These are phyloP conservation scores for Epizoanthus fatuus DNA, from an alignment of 92 coral and sea anemone genomes.

Conservation along the genomic window DNA sequence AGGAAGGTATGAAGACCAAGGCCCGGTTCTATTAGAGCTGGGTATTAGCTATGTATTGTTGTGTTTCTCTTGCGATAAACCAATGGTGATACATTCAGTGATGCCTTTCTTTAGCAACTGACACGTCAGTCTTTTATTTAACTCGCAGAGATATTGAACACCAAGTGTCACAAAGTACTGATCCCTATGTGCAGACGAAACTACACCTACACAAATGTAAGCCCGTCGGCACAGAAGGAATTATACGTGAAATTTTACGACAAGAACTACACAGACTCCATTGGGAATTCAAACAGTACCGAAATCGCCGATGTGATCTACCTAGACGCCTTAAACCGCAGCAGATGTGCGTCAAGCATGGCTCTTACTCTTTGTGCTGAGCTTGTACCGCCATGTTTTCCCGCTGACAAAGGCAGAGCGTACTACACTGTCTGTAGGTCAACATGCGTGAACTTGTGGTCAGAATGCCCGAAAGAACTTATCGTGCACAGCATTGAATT, in stretches of 20 bases:
- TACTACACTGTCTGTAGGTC: constrained; percentile 13
- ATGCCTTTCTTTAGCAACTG: background rate
- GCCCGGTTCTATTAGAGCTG: no score
- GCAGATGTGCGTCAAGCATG: background rate
- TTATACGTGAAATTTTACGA: background rate
- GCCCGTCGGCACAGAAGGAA: background rate
- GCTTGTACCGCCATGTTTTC: constrained; percentile 28
- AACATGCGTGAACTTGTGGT: constrained; percentile 1
- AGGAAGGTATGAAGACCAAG: no score
- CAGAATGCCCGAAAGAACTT: background rate
- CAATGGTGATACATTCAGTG: background rate
- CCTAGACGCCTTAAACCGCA: background rate
- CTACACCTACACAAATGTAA: background rate
- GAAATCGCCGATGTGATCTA: background rate
- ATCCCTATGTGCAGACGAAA: constrained; percentile 22
- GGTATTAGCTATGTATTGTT: background rate
- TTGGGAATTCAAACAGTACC: no score
- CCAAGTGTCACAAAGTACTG: constrained; percentile 17
- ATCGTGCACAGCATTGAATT: background rate
- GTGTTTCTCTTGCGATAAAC: background rate
- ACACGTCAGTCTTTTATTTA: background rate
- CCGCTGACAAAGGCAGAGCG: constrained; percentile 1
- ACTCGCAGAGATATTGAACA: constrained; percentile 1
- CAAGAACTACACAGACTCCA: constrained; percentile 32
- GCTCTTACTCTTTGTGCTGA: background rate